phyloP scores from a whole-genome alignment of 2,888 invertebrate species.

The Charanyca ferruginea region DNA sequence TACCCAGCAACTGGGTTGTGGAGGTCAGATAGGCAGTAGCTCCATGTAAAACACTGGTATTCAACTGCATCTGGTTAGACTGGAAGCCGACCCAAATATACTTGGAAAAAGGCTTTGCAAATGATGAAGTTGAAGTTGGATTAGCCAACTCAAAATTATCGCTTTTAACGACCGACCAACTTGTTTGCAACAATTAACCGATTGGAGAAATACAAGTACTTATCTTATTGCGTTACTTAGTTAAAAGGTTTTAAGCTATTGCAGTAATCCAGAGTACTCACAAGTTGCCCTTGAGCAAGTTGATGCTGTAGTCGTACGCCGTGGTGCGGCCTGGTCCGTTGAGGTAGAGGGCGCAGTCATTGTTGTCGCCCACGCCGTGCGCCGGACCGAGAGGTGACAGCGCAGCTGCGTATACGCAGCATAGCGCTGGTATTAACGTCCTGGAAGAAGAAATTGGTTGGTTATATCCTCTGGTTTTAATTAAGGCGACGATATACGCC shows the following conservation, averaged over 20 bases:
- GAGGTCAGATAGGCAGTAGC: too few species aligned
- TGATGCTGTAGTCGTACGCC: constrained; percentile 96
- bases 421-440: constrained; percentile 82
- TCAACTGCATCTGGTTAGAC: too few species aligned
- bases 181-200: constrained; percentile 2
- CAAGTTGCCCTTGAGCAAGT: constrained; percentile 95
- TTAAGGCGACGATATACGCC: too few species aligned
- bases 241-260: constrained; percentile 18
- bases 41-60: too few species aligned
- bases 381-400: constrained; percentile 73
- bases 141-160: neutral
- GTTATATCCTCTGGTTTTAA: constrained; percentile 8
- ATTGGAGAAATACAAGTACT: constrained; percentile 19
- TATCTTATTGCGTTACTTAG: constrained; percentile 18
- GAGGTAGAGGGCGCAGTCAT: constrained; percentile 95
- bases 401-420: constrained; percentile 75
- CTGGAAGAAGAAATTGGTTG: constrained; percentile 69
- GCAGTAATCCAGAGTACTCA: constrained; percentile 89
- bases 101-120: too few species aligned
- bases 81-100: too few species aligned
- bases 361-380: constrained; percentile 79
- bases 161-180: neutral
- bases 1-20: too few species aligned
- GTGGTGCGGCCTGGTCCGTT: constrained; percentile 95
- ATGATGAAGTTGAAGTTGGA: too few species aligned